Conservation (phyloP, 2,888 invertebrate genomes). For the Zaprionus obscuricornis region DNA sequence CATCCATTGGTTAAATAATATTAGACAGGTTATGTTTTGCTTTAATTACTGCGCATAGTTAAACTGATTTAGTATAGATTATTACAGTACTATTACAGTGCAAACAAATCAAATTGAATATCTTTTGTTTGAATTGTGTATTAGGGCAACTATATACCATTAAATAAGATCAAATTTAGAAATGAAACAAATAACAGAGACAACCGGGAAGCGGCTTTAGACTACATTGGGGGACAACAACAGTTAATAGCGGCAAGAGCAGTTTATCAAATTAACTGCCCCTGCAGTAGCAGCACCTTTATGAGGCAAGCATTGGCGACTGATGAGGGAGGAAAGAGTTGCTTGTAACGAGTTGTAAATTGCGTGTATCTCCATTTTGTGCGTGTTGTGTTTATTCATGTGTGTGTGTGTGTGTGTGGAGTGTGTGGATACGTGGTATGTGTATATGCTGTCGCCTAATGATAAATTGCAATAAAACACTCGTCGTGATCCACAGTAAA, state of each 20-base stretch:
- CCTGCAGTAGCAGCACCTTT: slow-evolving; percentile 31
- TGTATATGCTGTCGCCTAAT: slow-evolving; percentile 59
- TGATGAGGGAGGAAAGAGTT: slow-evolving; percentile 13
- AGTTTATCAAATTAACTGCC: slow-evolving; percentile 74
- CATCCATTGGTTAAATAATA: no score
- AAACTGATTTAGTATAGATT: no score
- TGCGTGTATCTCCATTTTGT: slow-evolving; percentile 39
- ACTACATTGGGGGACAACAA: slow-evolving; percentile 45
- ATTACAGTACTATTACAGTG: no score
- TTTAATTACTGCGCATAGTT: no score
- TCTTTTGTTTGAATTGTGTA: no score
- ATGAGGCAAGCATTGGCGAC: slow-evolving; percentile 6
- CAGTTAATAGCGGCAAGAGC: slow-evolving; percentile 69
- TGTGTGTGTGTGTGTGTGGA: slow-evolving; percentile 28
- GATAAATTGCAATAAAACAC: slow-evolving; percentile 82
- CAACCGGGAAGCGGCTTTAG: slow-evolving; percentile 21
- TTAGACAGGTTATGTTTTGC: no score
- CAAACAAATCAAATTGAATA: no score
- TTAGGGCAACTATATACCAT: no score
- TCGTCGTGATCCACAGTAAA: slow-evolving; percentile 72
- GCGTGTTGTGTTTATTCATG: slow-evolving; percentile 22
- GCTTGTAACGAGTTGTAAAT: slow-evolving; percentile 56
- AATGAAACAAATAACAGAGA: slow-evolving; percentile 34
- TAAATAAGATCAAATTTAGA: no score
- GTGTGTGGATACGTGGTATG: slow-evolving; percentile 25